Evolutionary conservation across 2,888 invertebrate species (phyloP).

Genomic region (Acleris literana): DNA sequence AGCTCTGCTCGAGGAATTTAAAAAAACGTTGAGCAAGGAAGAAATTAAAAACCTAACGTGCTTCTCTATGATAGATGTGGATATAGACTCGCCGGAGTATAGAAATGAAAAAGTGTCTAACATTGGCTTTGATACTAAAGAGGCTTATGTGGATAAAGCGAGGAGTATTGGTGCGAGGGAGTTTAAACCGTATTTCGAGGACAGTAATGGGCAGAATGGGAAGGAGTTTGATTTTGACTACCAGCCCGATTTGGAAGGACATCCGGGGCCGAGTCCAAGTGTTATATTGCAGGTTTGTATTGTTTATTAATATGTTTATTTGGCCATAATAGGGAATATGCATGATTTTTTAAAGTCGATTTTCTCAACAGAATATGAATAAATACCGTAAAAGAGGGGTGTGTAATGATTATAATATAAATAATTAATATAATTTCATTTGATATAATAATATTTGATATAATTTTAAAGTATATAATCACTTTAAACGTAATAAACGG

Average conservation of each 20-base stretch:
- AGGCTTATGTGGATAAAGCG: slow-evolving; percentile 59
- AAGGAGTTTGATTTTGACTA: slow-evolving; percentile 91
- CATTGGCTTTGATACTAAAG: slow-evolving; percentile 67
- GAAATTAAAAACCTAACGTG: slow-evolving; percentile 66
- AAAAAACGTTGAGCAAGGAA: slow-evolving; percentile 49
- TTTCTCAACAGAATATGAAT: too few relatives aligned
- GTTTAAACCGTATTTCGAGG: slow-evolving; percentile 62
- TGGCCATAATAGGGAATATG: too few relatives aligned
- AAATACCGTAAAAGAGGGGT: too few relatives aligned
- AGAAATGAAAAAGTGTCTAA: slow-evolving; percentile 67
- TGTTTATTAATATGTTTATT: background rate
- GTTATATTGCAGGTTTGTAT: slow-evolving; percentile 89
- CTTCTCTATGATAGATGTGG: slow-evolving; percentile 76
- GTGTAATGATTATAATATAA: too few relatives aligned
- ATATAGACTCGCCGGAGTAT: slow-evolving; percentile 64
- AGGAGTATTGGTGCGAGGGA: slow-evolving; percentile 47
- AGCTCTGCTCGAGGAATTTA: slow-evolving; percentile 56
- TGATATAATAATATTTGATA: too few relatives aligned
- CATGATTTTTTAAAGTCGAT: too few relatives aligned
- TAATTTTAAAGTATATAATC: too few relatives aligned
- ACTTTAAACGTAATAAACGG: too few relatives aligned
- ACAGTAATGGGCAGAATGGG: slow-evolving; percentile 55
- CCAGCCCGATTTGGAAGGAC: slow-evolving; percentile 90
- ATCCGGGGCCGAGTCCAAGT: slow-evolving; percentile 97
- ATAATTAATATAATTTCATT: too few relatives aligned